These are phyloP conservation scores for Heteropelma amictum DNA, from an alignment of 2,888 invertebrate genomes.

Conservation along the genomic window DNA sequence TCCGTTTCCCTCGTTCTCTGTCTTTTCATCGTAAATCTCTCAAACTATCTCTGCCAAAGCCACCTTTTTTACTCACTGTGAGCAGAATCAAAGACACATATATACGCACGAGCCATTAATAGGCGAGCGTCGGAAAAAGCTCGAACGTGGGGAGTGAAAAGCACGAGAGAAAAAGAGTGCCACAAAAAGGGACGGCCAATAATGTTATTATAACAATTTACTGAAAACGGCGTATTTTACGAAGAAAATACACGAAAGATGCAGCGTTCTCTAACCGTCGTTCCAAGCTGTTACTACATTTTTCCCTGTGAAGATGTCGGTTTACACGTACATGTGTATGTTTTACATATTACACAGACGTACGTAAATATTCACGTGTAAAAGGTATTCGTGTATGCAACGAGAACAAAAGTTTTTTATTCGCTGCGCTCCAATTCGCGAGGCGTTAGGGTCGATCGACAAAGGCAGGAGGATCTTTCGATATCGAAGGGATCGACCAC, in stretches of 20 bases:
- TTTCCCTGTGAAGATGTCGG: no score
- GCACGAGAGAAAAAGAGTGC: neutral
- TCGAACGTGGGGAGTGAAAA: neutral
- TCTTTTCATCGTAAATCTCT: slow-evolving; percentile 1
- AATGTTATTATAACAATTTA: neutral
- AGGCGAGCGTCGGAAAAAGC: neutral
- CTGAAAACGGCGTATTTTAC: neutral
- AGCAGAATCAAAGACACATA: slow-evolving; percentile 16
- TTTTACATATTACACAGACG: neutral
- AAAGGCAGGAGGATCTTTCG: slow-evolving; percentile 27
- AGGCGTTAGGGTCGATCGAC: slow-evolving; percentile 42
- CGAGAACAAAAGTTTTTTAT: slow-evolving; percentile 41
- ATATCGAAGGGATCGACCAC: slow-evolving; percentile 45
- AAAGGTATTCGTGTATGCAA: slow-evolving; percentile 16
- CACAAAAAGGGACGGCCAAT: neutral
- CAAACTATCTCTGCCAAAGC: slow-evolving; percentile 10
- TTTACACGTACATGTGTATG: neutral
- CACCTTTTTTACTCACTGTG: slow-evolving; percentile 11
- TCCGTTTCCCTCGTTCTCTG: neutral
- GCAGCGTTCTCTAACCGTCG: no score
- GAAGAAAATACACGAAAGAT: neutral
- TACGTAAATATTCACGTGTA: neutral
- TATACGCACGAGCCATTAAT: neutral
- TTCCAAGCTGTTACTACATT: no score
- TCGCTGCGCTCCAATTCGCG: slow-evolving; percentile 47